Percentiles rank a stretch among this genome's conserved stretches.
phyloP scores from a whole-genome alignment of 2,797 vertebrate genomes.

The Decapterus maruadsi region DNA sequence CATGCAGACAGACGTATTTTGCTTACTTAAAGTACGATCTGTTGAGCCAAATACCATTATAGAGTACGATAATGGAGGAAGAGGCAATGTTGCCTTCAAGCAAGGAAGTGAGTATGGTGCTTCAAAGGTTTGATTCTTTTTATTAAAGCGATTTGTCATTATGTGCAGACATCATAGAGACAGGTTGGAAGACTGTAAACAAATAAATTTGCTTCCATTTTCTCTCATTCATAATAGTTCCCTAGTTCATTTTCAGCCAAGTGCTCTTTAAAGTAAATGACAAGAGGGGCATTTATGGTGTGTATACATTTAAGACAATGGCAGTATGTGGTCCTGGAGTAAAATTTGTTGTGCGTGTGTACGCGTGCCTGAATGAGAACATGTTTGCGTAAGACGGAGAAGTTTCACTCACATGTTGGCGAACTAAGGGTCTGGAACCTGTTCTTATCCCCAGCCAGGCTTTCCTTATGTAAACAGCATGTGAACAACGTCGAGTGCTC shows the following conservation, averaged over 20 bases:
- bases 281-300: background rate
- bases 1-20: constrained; percentile 40
- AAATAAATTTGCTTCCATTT: constrained; percentile 44
- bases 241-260: background rate
- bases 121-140: constrained; percentile 50
- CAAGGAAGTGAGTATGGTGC: constrained; percentile 48
- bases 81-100: constrained; percentile 59
- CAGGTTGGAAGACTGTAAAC: constrained; percentile 40
- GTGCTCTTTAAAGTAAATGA: background rate
- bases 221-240: background rate
- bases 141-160: constrained; percentile 71
- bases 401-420: constrained; percentile 14
- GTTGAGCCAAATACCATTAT: constrained; percentile 45
- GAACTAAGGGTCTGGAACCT: constrained; percentile 55
- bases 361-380: background rate
- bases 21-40: constrained; percentile 45
- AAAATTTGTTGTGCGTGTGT: background rate
- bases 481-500: constrained; percentile 48
- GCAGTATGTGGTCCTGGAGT: background rate
- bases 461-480: constrained; percentile 75
- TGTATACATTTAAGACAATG: background rate
- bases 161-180: constrained; percentile 36
- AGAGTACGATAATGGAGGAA: constrained; percentile 52
- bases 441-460: constrained; percentile 67
- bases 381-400: constrained; percentile 30